Evolutionary conservation across 2,888 invertebrate species (phyloP).

Genomic region (Rhopalosiphum nymphaeae): DNA sequence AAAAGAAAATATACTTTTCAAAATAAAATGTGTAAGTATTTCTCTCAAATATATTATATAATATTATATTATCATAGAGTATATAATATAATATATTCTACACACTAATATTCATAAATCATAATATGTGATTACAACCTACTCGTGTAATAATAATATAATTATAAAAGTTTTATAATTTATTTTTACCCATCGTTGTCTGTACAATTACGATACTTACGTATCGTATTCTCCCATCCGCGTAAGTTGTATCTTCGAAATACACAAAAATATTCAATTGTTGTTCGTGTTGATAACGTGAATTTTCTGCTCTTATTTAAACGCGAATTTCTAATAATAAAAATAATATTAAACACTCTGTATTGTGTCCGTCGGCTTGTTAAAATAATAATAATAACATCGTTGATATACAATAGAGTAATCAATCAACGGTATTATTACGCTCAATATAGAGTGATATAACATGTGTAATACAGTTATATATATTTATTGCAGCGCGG

Average conservation of each 20-base stretch:
- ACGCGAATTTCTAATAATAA: not conserved
- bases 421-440: conserved; percentile 22
- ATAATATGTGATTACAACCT: not conserved
- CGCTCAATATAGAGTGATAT: not conserved
- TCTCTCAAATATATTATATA: not conserved
- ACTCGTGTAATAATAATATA: not conserved
- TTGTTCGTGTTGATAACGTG: not conserved
- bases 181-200: not conserved
- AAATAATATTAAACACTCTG: not conserved
- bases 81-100: too few species aligned
- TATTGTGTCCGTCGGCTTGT: not conserved
- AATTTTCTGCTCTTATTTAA: not conserved
- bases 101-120: not conserved
- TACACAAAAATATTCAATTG: not conserved
- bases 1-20: not conserved
- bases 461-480: conserved; percentile 20
- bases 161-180: not conserved
- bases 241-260: too few species aligned
- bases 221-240: too few species aligned
- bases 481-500: not conserved
- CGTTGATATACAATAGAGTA: not conserved
- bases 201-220: too few species aligned
- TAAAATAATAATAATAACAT: not conserved
- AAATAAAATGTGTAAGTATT: not conserved
- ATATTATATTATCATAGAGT: not conserved